phyloP scores from a whole-genome alignment of 2,888 invertebrate genomes.

The Stomorhina lunata region DNA sequence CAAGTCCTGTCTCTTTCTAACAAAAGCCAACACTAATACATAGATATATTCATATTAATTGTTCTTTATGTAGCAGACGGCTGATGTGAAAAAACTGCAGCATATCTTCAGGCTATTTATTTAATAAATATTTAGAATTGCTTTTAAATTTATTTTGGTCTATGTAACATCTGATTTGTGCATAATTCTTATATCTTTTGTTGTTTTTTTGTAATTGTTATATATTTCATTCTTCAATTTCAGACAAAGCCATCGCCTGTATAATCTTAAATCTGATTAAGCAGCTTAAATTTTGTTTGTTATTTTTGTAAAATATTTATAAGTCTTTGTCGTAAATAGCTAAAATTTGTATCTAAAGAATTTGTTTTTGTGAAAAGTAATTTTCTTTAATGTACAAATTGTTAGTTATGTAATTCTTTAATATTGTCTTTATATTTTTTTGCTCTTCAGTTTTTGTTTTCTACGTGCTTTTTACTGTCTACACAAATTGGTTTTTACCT shows the following conservation, averaged over 20 bases:
- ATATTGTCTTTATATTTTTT: neutral
- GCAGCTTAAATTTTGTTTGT: neutral
- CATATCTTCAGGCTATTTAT: conserved; percentile 32
- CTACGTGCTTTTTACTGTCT: neutral
- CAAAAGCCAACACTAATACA: too few species aligned
- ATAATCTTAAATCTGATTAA: neutral
- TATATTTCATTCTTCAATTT: too few species aligned
- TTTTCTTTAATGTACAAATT: neutral
- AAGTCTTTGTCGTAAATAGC: neutral
- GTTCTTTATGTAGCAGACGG: neutral
- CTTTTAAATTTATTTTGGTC: neutral
- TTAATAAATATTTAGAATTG: neutral
- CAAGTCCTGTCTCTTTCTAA: too few species aligned
- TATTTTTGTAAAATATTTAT: neutral
- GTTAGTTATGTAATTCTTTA: neutral
- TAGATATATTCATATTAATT: too few species aligned
- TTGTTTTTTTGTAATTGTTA: neutral
- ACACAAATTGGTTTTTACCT: conserved; percentile 4
- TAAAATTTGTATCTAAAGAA: neutral
- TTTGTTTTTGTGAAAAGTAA: neutral
- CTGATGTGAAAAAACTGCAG: conserved; percentile 2
- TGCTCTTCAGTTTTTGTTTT: neutral
- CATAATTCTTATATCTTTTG: neutral
- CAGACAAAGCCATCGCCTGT: neutral
- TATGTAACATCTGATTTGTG: neutral